Evolutionary conservation across 2,113 vertebrate species (phyloP).

Genomic region (Sturnira hondurensis): DNA sequence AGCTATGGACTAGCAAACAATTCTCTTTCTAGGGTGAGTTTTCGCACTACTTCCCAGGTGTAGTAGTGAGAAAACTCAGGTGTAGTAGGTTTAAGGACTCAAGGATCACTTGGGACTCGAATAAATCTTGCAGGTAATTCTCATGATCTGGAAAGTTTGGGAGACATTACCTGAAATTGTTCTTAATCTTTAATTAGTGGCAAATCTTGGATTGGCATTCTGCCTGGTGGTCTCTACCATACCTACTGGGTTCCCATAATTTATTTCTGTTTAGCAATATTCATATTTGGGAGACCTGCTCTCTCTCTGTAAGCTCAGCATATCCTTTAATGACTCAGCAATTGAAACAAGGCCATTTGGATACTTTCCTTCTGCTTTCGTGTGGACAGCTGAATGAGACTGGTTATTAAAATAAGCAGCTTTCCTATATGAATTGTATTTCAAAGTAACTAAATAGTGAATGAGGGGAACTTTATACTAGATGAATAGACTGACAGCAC

Average conservation of each 20-base stretch:
- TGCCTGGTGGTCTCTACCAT: background rate
- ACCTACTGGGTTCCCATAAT: background rate
- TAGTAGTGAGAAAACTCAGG: background rate
- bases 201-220: background rate
- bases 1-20: background rate
- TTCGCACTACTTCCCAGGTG: background rate
- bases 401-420: background rate
- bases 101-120: background rate
- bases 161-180: background rate
- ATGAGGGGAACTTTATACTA: background rate
- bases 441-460: background rate
- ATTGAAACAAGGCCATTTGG: background rate
- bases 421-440: conserved; percentile 2
- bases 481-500: background rate
- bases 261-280: background rate
- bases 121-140: background rate
- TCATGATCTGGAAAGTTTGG: background rate
- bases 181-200: background rate
- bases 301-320: background rate
- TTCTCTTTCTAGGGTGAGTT: background rate
- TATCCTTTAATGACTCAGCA: conserved; percentile 42
- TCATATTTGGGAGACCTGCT: background rate
- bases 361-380: background rate
- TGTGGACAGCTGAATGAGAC: background rate
- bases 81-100: background rate